A percentile compares a stretch with the other conserved stretches of the same genome.
Conservation (phyloP, 2,797 vertebrate genomes). For the Hozukius guyotensis region DNA sequence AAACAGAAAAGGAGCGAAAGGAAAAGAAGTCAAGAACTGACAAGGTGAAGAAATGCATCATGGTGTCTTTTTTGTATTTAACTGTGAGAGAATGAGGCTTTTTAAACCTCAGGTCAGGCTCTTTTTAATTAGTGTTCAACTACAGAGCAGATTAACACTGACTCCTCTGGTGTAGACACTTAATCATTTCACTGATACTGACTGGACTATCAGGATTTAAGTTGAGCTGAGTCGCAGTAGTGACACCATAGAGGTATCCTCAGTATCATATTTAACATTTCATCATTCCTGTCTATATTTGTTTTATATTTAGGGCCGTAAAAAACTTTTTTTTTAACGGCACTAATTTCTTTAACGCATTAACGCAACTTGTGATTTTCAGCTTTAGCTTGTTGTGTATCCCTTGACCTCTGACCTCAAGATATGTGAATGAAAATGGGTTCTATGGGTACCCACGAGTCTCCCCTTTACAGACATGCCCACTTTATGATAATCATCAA, state of each 20-base stretch:
- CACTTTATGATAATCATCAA: no score
- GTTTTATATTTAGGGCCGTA: no score
- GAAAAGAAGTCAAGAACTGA: background rate
- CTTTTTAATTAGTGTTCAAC: constrained; percentile 22
- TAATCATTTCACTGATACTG: background rate
- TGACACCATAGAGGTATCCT: background rate
- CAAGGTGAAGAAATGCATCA: background rate
- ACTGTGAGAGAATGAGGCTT: background rate
- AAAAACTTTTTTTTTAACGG: no score
- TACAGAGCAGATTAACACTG: background rate
- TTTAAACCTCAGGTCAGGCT: background rate
- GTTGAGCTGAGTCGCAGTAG: background rate
- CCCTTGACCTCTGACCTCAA: no score
- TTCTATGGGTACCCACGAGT: no score
- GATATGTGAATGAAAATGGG: no score
- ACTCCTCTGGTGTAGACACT: background rate
- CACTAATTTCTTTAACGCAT: no score
- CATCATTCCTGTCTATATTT: background rate
- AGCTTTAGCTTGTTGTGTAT: no score
- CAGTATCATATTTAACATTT: background rate
- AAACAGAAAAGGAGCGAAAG: background rate
- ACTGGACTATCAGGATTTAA: background rate
- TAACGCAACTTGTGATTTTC: no score
- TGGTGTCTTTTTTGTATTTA: background rate
- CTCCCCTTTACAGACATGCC: no score